Percentiles rank a stretch among this genome's conserved stretches.
Conservation (phyloP, 2,797 vertebrate genomes). For the Varecia variegata region DNA sequence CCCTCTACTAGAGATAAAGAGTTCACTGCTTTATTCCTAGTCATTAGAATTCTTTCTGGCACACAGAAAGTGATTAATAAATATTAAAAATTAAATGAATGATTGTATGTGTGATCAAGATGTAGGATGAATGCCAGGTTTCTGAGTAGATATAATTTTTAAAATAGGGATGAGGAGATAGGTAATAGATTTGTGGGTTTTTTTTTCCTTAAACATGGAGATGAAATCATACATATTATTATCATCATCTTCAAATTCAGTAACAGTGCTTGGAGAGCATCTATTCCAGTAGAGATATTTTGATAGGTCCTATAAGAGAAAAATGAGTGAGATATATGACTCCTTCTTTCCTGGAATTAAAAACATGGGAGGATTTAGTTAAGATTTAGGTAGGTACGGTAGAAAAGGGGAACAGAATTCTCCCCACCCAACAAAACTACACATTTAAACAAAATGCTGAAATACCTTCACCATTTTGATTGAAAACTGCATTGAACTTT, state of each 20-base stretch:
- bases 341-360: not conserved
- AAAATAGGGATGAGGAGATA: not conserved
- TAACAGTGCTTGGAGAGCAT: not conserved
- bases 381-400: not conserved
- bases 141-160: not conserved
- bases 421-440: not conserved
- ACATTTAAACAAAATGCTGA: not conserved
- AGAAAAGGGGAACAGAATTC: not conserved
- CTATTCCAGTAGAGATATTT: not conserved
- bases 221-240: not conserved
- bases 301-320: not conserved
- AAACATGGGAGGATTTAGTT: not conserved
- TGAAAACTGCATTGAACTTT: not conserved
- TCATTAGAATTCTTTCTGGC: not conserved
- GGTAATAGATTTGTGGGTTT: not conserved
- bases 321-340: not conserved
- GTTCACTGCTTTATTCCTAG: not conserved
- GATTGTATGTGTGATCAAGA: not conserved
- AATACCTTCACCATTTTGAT: not conserved
- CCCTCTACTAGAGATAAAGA: not conserved
- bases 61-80: not conserved
- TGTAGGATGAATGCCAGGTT: not conserved
- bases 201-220: conserved; percentile 31
- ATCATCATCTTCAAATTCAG: not conserved
- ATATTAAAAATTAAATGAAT: not conserved